phyloP scores from a whole-genome alignment of 2,113 vertebrate genomes.

The Blennius ocellaris region DNA sequence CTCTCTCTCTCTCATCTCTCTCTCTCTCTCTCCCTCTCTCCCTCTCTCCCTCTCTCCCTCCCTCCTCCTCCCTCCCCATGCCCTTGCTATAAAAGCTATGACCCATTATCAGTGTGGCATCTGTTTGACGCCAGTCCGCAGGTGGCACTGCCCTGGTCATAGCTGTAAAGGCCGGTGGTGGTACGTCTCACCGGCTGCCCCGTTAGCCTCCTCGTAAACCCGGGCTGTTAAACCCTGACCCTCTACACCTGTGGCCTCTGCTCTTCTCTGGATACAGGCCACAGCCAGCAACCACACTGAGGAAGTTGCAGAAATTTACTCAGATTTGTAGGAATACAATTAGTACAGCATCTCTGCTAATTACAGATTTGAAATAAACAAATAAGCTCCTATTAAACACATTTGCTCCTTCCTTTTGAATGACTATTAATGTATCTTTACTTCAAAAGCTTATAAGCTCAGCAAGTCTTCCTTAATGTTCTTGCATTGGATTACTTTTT shows the following conservation, averaged over 20 bases:
- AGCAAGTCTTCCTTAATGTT: not conserved
- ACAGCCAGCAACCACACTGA: constrained; percentile 22
- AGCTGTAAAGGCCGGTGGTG: constrained; percentile 66
- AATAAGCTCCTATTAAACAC: too few species aligned
- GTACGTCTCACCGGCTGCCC: constrained; percentile 69
- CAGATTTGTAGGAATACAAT: constrained; percentile 5
- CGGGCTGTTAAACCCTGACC: constrained; percentile 73
- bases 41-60: constrained; percentile 56
- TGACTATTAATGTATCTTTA: not conserved
- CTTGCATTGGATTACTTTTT: not conserved
- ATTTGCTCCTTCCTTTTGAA: too few species aligned
- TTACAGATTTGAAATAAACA: not conserved
- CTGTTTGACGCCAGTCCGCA: constrained; percentile 73
- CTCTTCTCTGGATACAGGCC: constrained; percentile 56
- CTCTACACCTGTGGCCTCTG: constrained; percentile 69
- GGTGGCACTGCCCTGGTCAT: constrained; percentile 69
- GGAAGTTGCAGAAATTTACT: constrained; percentile 40
- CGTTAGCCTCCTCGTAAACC: constrained; percentile 69
- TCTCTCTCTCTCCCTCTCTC: constrained; percentile 34
- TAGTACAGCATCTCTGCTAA: constrained; percentile 8
- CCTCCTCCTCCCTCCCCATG: constrained; percentile 41
- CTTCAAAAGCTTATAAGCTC: not conserved
- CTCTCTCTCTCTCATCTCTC: constrained; percentile 48
- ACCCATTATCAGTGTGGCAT: constrained; percentile 69
- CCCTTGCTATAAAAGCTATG: constrained; percentile 74